A percentile compares a stretch with the other conserved stretches of the same genome.
These are phyloP conservation scores for Pheosia gnoma DNA, from an alignment of 2,888 invertebrate genomes.

Conservation along the genomic window DNA sequence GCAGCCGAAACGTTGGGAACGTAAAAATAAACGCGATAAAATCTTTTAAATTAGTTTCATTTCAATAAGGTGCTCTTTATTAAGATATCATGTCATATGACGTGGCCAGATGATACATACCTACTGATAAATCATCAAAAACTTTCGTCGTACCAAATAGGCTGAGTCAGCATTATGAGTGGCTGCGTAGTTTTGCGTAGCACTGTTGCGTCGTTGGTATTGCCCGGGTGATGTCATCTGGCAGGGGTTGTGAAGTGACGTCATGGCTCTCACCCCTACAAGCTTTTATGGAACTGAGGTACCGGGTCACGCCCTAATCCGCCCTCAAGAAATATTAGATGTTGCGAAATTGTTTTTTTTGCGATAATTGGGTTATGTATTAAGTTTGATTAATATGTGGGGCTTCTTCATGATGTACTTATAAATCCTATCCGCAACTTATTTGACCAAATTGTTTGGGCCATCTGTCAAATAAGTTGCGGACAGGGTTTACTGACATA, in stretches of 20 bases:
- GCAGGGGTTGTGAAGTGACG: constrained; percentile 63
- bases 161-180: constrained; percentile 21
- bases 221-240: constrained; percentile 66
- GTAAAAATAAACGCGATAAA: too few species aligned
- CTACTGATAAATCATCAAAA: background rate
- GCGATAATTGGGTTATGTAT: background rate
- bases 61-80: too few species aligned
- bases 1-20: too few species aligned
- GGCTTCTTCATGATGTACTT: too few species aligned
- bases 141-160: constrained; percentile 8
- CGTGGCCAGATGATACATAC: too few species aligned
- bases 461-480: too few species aligned
- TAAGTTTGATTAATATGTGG: too few species aligned
- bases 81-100: too few species aligned
- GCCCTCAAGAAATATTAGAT: constrained; percentile 31
- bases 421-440: too few species aligned
- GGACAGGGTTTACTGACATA: too few species aligned
- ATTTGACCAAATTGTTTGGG: too few species aligned
- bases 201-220: constrained; percentile 14
- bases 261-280: constrained; percentile 53
- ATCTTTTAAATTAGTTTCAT: too few species aligned
- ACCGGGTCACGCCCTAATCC: constrained; percentile 62
- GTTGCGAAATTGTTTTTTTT: constrained; percentile 13
- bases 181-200: constrained; percentile 35
- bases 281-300: constrained; percentile 59